A percentile compares a stretch with the other conserved stretches of the same genome.
Evolutionary conservation across 2,888 invertebrate genomes (phyloP).

Genomic region (Campoletis raptor): DNA sequence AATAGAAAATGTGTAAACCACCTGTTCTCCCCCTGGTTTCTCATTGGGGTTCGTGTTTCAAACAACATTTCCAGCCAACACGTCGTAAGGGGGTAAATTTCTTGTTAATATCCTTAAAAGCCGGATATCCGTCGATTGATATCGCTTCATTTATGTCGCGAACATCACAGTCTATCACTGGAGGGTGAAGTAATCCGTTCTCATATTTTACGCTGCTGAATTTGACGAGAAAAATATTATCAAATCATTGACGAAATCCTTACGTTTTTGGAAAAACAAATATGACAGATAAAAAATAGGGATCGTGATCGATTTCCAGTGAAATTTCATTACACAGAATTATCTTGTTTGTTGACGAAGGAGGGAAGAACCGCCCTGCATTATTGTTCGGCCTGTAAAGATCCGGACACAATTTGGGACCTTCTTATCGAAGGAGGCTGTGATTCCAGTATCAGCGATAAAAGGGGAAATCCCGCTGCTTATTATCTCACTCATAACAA

Average conservation of each 20-base stretch:
- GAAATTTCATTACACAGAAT: background rate
- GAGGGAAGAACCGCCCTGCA: constrained; percentile 90
- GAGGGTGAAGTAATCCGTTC: background rate
- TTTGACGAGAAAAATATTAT: background rate
- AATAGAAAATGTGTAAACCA: constrained; percentile 79
- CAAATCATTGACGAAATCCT: background rate
- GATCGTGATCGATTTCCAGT: background rate
- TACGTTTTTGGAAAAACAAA: background rate
- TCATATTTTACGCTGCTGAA: background rate
- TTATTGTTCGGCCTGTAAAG: constrained; percentile 88
- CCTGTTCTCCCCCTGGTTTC: constrained; percentile 75
- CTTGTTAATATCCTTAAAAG: constrained; percentile 64
- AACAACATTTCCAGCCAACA: constrained; percentile 16
- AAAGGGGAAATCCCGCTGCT: constrained; percentile 86
- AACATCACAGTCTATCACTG: background rate
- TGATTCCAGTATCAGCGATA: constrained; percentile 88
- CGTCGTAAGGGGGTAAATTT: constrained; percentile 26
- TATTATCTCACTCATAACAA: constrained; percentile 87
- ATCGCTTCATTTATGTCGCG: constrained; percentile 59
- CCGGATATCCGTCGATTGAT: constrained; percentile 71
- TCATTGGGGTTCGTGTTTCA: background rate
- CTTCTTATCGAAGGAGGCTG: constrained; percentile 88
- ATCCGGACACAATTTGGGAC: constrained; percentile 87
- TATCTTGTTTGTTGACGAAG: constrained; percentile 81
- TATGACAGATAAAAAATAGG: background rate